Conservation (phyloP, 2,113 vertebrate genomes). For the Sterrhoptilus dennistouni region DNA sequence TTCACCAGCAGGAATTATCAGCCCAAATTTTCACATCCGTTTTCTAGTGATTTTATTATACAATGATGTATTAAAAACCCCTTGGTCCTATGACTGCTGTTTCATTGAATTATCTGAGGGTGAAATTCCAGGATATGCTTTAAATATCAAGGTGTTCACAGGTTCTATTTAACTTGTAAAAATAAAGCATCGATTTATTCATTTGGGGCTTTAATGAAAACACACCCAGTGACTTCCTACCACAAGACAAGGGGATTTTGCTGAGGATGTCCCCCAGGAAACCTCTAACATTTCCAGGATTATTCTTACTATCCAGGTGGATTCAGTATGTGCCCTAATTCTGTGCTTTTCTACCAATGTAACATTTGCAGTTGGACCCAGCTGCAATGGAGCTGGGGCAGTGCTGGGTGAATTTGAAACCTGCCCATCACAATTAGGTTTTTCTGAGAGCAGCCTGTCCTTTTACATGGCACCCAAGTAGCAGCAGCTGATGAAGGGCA, state of each 20-base stretch:
- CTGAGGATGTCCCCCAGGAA: background rate
- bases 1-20: background rate
- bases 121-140: background rate
- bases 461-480: accelerated
- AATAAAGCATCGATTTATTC: background rate
- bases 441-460: background rate
- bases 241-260: background rate
- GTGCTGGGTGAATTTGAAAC: background rate
- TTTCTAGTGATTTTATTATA: background rate
- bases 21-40: background rate
- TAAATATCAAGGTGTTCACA: background rate
- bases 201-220: background rate
- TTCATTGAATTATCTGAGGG: background rate
- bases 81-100: background rate
- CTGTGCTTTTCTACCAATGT: background rate
- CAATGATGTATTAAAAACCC: background rate
- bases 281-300: background rate
- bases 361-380: background rate
- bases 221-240: background rate
- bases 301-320: background rate
- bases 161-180: background rate
- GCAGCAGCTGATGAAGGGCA: background rate
- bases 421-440: background rate
- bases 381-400: background rate
- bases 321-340: background rate